Evolutionary conservation across 2,888 invertebrate genomes (phyloP), one percentile per base, ranked within the genome.

Genomic region (Diarsia dahlii): DNA sequence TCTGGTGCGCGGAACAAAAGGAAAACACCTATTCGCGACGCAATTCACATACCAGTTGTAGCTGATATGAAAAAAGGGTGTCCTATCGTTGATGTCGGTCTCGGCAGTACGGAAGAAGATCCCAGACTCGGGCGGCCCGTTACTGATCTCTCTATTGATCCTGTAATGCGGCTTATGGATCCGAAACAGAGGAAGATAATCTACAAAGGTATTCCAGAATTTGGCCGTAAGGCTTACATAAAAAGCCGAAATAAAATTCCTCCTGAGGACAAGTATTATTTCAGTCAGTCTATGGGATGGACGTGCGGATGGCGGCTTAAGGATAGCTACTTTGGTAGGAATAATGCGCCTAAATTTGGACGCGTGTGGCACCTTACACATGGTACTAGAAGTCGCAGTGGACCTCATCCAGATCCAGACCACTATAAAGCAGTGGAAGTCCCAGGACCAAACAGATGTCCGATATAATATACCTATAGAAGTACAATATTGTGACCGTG

Each of bases 211-310:
- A 81, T 90, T 45, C 93, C 93, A 5, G 50, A 62, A 9, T 92
- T 84, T 78, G 94, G 94, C 0, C 88, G 93, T 4, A 50, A 79
- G 69, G 90, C 82, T 5, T 94, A 94, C 82, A 82, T 93, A 72
- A 90, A 90, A 71, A 84, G 68, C 12, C 88, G 93, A 70, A 78
- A 73, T 70, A 88, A 85, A 72, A 89, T 89, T 5, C 28, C 79
- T 23, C 93, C 93, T 0, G 93, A 93, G 72, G 76, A 90, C 12
- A 92, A 90, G 78, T 94, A 88, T 73, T 93, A 94, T 70, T 92
- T 92, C 67, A 82, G 62, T 28, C 90, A 91, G 81, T 79, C 85
- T 18, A 81, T 67, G 71, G 89, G 87, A 0, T 91, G 90, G 91
- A 86, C 81, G 12, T 92, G 90, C 50, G 94, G 94, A 0, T 94